Evolutionary conservation across 1,140 invertebrate species (phyloP).

Genomic region (Heliconius himera): DNA sequence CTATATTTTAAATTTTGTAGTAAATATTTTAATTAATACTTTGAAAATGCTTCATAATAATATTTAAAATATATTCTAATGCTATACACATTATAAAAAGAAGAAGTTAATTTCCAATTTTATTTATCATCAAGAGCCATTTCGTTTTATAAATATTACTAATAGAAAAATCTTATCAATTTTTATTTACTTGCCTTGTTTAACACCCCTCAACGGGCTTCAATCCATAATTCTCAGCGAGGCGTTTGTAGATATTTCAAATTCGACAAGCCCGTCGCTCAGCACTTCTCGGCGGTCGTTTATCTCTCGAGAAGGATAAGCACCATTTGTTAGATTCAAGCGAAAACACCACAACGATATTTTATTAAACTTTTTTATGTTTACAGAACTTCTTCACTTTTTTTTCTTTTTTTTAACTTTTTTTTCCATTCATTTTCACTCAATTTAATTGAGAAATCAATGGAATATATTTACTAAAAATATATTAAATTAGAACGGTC

Average conservation of each 20-base stretch:
- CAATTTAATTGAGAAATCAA: background rate
- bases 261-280: slow-evolving; percentile 57
- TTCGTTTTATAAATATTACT: background rate
- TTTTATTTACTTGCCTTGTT: slow-evolving; percentile 14
- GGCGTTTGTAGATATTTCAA: slow-evolving; percentile 43
- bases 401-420: too few species aligned
- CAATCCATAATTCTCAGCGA: slow-evolving; percentile 38
- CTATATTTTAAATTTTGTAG: background rate
- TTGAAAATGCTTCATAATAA: background rate
- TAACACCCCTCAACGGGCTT: background rate
- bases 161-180: background rate
- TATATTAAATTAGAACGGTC: background rate
- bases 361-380: slow-evolving; percentile 35
- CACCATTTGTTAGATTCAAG: slow-evolving; percentile 58
- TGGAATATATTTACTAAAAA: background rate
- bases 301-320: slow-evolving; percentile 64
- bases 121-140: background rate
- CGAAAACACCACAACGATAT: slow-evolving; percentile 48
- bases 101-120: background rate
- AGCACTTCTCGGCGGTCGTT: slow-evolving; percentile 55
- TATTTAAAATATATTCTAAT: background rate
- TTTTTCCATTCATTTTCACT: background rate
- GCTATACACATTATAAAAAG: background rate
- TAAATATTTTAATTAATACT: background rate
- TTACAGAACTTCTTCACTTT: background rate